Evolutionary conservation across 2,113 vertebrate genomes (phyloP), one percentile per base, ranked within the genome.

Genomic region (Poecilia latipinna): DNA sequence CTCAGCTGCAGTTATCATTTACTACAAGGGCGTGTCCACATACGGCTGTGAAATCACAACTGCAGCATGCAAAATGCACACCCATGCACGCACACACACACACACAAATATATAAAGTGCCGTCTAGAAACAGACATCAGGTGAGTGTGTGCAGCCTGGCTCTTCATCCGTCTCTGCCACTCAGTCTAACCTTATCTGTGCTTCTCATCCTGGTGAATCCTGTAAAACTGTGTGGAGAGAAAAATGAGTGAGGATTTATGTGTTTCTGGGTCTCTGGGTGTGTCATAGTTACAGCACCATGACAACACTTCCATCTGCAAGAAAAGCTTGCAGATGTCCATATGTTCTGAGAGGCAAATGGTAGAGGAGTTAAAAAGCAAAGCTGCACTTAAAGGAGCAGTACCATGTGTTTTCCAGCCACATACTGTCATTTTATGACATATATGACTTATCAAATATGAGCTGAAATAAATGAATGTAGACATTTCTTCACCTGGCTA

Each of bases 1-100:
- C 48, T 70, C 60, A 69, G 74, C 75, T 73, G 68, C 70, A 76
- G 69, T 54, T 68, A 65, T 29, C 22, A 72, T 42, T 68, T 57
- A 62, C 22, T 61, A 8, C 60, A 64, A 74, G 48, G 66, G 51
- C 66, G 69, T 72, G 57, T 8, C 61, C 74, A 75, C 44, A 83
- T 74, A 75, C 70, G 79, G 73, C 2, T 62, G 75, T n/a, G 29
- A 4, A 35, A 62, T 57, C 26, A 19, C 13, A 6, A n/a, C 42
- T 37, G 26, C 0, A 57, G 42, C 44, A 48, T 48, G 44, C 44
- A 48, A 48, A 15, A 17, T 4, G 1, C 44, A 48, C 44, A 7
- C 44, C 19, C 17, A 48, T 15, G 1, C 42, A 48, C 13, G 17
- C 42, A 48, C 42, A 12, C 37, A 39, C 11, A 39, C 13, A 42